Evolutionary conservation across 2,888 invertebrate genomes (phyloP).

Genomic region (Apoda limacodes): DNA sequence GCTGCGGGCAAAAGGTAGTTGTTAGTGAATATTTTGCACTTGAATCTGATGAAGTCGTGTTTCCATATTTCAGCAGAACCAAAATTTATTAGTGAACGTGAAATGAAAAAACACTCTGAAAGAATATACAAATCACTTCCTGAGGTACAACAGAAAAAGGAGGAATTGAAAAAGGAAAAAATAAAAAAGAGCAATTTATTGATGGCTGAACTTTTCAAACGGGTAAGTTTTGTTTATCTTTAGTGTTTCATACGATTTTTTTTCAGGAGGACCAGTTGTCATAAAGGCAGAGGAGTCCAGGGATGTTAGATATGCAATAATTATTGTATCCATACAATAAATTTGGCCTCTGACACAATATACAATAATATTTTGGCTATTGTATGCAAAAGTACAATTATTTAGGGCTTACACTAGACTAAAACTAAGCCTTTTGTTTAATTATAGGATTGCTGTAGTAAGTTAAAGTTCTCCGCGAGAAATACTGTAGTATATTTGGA

Average conservation of each 20-base stretch:
- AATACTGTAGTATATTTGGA: too few relatives aligned
- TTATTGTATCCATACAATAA: not conserved
- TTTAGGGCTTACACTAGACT: not conserved
- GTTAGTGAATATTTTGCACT: too few relatives aligned
- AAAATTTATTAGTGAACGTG: slow-evolving; percentile 58
- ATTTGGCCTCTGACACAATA: too few relatives aligned
- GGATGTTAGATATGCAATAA: not conserved
- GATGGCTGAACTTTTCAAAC: slow-evolving; percentile 81
- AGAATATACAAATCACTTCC: slow-evolving; percentile 75
- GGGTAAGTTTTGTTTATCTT: slow-evolving; percentile 49
- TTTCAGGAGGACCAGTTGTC: too few relatives aligned
- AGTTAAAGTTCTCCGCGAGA: too few relatives aligned
- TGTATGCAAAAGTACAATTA: too few relatives aligned
- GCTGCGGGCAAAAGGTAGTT: too few relatives aligned
- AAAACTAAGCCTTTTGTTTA: not conserved
- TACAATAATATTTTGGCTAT: too few relatives aligned
- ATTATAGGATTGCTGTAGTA: too few relatives aligned
- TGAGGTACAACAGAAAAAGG: slow-evolving; percentile 76
- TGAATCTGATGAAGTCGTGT: too few relatives aligned
- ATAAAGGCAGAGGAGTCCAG: not conserved
- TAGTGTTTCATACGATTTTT: not conserved
- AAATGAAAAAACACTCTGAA: slow-evolving; percentile 62
- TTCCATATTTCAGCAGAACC: slow-evolving; percentile 41
- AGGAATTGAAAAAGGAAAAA: slow-evolving; percentile 69
- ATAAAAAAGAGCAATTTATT: slow-evolving; percentile 77